These are phyloP conservation scores for Rotaria magnacalcarata DNA, from an alignment of 2,888 invertebrate species.

Conservation along the genomic window DNA sequence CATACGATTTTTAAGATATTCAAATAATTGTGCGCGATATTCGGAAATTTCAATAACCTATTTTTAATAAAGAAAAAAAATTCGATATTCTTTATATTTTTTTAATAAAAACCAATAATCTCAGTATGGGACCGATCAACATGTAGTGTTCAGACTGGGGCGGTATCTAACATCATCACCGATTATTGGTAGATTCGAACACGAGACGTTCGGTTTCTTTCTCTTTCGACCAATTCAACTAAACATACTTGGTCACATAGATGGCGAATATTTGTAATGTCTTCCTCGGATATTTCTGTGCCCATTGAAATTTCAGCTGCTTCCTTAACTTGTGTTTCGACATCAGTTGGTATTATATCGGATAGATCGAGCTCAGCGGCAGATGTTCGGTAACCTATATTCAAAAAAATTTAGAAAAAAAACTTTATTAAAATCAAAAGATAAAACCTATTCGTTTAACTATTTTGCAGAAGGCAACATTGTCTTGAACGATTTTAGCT, in stretches of 20 bases:
- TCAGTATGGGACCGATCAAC: slow-evolving; percentile 14
- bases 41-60: slow-evolving; percentile 80
- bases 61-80: too few species aligned
- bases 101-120: slow-evolving; percentile 9
- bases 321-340: slow-evolving; percentile 85
- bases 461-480: slow-evolving; percentile 77
- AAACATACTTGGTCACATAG: slow-evolving; percentile 75
- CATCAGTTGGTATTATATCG: slow-evolving; percentile 82
- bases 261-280: slow-evolving; percentile 82
- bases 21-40: slow-evolving; percentile 82
- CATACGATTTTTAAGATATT: slow-evolving; percentile 90
- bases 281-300: slow-evolving; percentile 92
- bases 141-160: slow-evolving; percentile 18
- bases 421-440: slow-evolving; percentile 47
- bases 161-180: slow-evolving; percentile 15
- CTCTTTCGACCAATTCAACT: neutral
- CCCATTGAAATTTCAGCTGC: slow-evolving; percentile 99
- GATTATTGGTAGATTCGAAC: slow-evolving; percentile 31
- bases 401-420: neutral
- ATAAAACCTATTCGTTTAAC: slow-evolving; percentile 52
- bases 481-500: slow-evolving; percentile 88
- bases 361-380: slow-evolving; percentile 78
- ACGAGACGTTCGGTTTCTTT: neutral
- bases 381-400: slow-evolving; percentile 74
- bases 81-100: neutral